phyloP scores from a whole-genome alignment of 2,797 vertebrate species.

The Siniperca obscura region DNA sequence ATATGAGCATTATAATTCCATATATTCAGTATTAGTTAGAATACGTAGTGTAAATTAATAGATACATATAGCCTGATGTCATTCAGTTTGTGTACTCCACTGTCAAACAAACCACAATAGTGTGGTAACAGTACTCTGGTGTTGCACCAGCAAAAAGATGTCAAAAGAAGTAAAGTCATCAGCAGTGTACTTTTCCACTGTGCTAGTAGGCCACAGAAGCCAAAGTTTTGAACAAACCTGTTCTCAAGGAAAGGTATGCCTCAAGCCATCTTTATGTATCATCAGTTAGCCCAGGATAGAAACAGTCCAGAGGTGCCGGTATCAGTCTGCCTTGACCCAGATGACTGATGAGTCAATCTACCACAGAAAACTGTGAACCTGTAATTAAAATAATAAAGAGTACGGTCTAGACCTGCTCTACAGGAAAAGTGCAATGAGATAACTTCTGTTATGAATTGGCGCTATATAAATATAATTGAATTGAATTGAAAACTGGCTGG shows the following conservation, averaged over 20 bases:
- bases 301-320: constrained; percentile 6
- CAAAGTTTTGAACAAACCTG: constrained; percentile 25
- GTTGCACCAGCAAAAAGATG: constrained; percentile 7
- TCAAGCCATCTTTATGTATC: constrained; percentile 42
- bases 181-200: constrained; percentile 3
- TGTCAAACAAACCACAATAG: not conserved
- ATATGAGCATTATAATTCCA: not conserved
- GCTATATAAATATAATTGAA: too few relatives aligned
- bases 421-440: too few relatives aligned
- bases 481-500: not conserved
- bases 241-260: constrained; percentile 3
- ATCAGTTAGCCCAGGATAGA: constrained; percentile 28
- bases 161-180: not conserved
- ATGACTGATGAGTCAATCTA: constrained; percentile 41
- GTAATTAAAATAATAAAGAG: too few relatives aligned
- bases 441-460: too few relatives aligned
- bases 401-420: too few relatives aligned
- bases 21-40: not conserved
- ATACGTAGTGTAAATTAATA: not conserved
- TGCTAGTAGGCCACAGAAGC: constrained; percentile 31
- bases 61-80: not conserved
- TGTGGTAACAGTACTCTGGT: not conserved
- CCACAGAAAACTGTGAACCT: not conserved
- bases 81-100: not conserved
- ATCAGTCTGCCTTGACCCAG: constrained; percentile 26